Conservation (phyloP, 2,888 invertebrate genomes). For the Ormyrus nitidulus region DNA sequence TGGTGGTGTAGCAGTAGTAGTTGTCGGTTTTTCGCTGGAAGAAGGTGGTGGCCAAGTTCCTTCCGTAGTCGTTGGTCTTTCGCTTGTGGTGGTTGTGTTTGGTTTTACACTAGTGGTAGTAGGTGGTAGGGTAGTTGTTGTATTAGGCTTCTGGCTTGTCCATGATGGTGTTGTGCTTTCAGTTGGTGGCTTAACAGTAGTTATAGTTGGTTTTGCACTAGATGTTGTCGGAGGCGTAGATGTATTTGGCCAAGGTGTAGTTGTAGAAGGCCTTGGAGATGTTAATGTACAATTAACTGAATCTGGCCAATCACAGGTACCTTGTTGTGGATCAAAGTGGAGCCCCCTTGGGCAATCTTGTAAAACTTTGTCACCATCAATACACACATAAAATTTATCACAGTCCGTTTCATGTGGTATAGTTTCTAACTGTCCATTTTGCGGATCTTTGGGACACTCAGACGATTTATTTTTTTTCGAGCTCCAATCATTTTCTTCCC, state of each 20-base stretch:
- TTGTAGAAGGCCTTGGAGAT: background rate
- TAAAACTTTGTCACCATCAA: conserved; percentile 16
- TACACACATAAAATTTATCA: conserved; percentile 44
- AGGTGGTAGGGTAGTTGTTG: background rate
- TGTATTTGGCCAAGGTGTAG: background rate
- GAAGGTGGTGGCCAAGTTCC: background rate
- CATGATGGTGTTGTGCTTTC: background rate
- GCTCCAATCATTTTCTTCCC: too few species aligned
- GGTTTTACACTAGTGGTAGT: background rate
- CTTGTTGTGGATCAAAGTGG: conserved; percentile 21
- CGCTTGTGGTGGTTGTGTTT: background rate
- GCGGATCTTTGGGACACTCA: background rate
- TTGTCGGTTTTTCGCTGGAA: background rate
- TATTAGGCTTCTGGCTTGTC: background rate
- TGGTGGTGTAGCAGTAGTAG: background rate
- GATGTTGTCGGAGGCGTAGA: background rate
- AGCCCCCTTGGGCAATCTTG: conserved; percentile 22
- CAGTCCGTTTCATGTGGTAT: conserved; percentile 49
- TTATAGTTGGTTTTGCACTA: background rate
- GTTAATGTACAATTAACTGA: conserved; percentile 11
- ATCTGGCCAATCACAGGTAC: conserved; percentile 27
- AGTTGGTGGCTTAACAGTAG: background rate
- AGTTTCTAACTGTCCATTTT: conserved; percentile 5
- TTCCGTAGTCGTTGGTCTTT: background rate
- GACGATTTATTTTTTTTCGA: background rate